phyloP scores from a whole-genome alignment of 2,888 invertebrate species.

The Odontocolon sp. region DNA sequence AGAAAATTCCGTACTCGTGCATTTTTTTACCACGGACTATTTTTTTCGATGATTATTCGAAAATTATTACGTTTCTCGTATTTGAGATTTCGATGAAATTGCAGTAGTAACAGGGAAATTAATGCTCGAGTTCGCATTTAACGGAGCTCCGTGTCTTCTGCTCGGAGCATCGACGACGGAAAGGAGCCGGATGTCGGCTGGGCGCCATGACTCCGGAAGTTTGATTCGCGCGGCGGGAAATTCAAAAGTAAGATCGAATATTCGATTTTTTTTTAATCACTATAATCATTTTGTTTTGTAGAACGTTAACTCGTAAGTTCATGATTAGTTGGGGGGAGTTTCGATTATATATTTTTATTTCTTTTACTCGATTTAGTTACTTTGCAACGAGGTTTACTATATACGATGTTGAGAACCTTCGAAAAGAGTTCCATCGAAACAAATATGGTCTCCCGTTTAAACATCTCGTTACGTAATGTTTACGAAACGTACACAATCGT shows the following conservation, averaged over 20 bases:
- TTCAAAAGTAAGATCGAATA: background rate
- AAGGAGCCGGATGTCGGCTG: conserved; percentile 28
- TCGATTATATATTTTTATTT: background rate
- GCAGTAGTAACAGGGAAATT: background rate
- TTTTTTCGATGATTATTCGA: no score
- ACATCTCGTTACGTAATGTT: conserved; percentile 47
- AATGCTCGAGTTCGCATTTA: background rate
- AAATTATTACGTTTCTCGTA: background rate
- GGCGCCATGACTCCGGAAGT: conserved; percentile 15
- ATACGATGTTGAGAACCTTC: background rate
- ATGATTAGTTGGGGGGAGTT: no score
- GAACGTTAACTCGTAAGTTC: no score
- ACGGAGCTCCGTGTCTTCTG: conserved; percentile 37
- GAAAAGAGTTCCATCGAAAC: conserved; percentile 10
- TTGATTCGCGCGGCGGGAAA: conserved; percentile 8
- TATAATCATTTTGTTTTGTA: background rate
- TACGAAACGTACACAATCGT: conserved; percentile 8
- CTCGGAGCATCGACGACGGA: conserved; percentile 19
- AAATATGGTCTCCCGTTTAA: conserved; percentile 45
- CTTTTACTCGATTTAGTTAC: background rate
- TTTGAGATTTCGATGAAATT: conserved; percentile 1
- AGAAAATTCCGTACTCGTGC: background rate
- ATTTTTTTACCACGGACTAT: background rate
- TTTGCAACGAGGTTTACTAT: background rate
- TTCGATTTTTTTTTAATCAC: background rate